phyloP scores from a whole-genome alignment of 2,888 invertebrate species.

The Hypsopygia costalis region DNA sequence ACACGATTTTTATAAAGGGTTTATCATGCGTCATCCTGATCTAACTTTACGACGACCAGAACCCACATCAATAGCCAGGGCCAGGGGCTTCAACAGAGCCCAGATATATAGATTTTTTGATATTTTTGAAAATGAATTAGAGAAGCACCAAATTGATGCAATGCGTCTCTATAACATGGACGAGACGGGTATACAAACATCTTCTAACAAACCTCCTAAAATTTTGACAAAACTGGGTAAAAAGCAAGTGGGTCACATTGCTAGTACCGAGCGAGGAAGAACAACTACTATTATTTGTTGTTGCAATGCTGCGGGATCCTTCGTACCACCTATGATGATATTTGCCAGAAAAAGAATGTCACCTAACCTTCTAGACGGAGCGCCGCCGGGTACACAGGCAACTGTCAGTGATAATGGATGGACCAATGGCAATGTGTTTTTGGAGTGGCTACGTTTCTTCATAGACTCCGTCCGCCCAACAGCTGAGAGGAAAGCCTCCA shows the following conservation, averaged over 20 bases:
- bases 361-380: constrained; percentile 22
- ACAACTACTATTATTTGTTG: constrained; percentile 22
- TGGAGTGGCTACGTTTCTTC: constrained; percentile 20
- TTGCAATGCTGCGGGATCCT: constrained; percentile 26
- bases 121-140: constrained; percentile 8
- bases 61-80: constrained; percentile 16
- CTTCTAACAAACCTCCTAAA: constrained; percentile 17
- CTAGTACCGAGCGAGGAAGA: constrained; percentile 25
- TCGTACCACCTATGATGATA: constrained; percentile 33
- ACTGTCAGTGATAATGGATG: constrained; percentile 20
- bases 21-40: constrained; percentile 6
- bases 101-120: constrained; percentile 16
- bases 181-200: constrained; percentile 18
- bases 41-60: constrained; percentile 14
- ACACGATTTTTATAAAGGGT: constrained; percentile 8
- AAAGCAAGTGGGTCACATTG: constrained; percentile 27
- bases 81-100: constrained; percentile 15
- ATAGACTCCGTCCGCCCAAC: constrained; percentile 17
- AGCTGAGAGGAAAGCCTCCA: constrained; percentile 11
- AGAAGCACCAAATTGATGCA: constrained; percentile 16
- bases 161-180: constrained; percentile 18
- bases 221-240: constrained; percentile 19
- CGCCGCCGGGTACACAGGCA: constrained; percentile 21
- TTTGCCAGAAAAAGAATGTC: constrained; percentile 34
- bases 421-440: constrained; percentile 19